These are phyloP conservation scores for Pogonognathellus flavescens DNA, from an alignment of 1,140 invertebrate species.

Conservation along the genomic window DNA sequence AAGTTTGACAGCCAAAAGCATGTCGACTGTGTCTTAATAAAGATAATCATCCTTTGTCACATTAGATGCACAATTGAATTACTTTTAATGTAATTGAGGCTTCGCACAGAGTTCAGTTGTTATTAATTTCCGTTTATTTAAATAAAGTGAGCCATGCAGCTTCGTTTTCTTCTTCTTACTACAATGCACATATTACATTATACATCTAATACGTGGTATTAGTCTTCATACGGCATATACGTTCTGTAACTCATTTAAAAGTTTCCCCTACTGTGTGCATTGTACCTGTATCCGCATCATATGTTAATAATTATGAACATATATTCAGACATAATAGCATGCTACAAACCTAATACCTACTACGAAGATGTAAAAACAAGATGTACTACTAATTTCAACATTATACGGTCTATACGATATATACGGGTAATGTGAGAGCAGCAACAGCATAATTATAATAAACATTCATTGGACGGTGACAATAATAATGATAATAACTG, in stretches of 20 bases:
- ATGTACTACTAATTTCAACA: too few relatives aligned
- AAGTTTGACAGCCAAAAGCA: conserved; percentile 17
- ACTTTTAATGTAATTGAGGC: conserved; percentile 61
- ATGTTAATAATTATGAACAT: too few relatives aligned
- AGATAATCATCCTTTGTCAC: conserved; percentile 56
- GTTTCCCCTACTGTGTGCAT: too few relatives aligned
- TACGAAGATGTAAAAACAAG: too few relatives aligned
- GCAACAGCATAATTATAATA: background rate
- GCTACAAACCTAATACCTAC: too few relatives aligned
- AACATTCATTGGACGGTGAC: background rate
- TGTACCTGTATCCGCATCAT: too few relatives aligned
- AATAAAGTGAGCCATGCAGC: conserved; percentile 35
- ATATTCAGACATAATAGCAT: too few relatives aligned
- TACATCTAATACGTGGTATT: too few relatives aligned
- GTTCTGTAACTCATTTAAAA: too few relatives aligned
- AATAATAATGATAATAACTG: background rate
- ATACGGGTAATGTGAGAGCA: background rate
- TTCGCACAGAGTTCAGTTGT: conserved; percentile 54
- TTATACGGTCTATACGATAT: background rate
- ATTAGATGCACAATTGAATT: conserved; percentile 53
- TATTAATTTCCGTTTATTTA: conserved; percentile 63
- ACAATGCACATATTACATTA: too few relatives aligned
- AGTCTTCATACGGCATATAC: too few relatives aligned
- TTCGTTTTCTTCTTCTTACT: background rate
- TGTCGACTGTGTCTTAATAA: conserved; percentile 44